A percentile compares a stretch with the other conserved stretches of the same genome.
Evolutionary conservation across 2,797 vertebrate genomes (phyloP).

Genomic region (Peromyscus aztecus): DNA sequence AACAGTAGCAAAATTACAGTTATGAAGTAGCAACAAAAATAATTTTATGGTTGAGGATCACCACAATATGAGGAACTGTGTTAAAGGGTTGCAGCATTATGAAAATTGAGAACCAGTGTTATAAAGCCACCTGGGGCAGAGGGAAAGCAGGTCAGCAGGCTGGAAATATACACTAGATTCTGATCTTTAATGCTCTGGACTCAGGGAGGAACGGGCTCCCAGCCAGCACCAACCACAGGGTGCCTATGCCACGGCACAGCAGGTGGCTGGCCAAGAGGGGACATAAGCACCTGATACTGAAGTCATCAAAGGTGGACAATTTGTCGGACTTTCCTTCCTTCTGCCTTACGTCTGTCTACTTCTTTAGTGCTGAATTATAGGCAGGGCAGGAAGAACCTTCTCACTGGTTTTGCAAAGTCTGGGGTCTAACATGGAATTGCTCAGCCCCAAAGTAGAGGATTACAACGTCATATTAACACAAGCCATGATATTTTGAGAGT

Average conservation of each 20-base stretch:
- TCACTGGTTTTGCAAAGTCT: not conserved
- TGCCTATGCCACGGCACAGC: too few relatives aligned
- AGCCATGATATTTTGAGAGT: not conserved
- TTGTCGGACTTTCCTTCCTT: not conserved
- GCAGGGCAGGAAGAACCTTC: accelerated
- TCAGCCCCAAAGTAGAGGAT: not conserved
- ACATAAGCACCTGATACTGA: not conserved
- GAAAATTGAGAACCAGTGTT: not conserved
- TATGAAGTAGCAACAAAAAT: not conserved
- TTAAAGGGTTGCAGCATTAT: too few relatives aligned
- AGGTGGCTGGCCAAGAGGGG: accelerated
- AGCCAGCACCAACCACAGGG: not conserved
- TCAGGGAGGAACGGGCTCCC: not conserved
- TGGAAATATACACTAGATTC: not conserved
- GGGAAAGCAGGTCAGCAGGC: not conserved
- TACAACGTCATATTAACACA: not conserved
- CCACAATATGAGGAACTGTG: not conserved
- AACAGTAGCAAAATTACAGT: too few relatives aligned
- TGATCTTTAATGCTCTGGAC: not conserved
- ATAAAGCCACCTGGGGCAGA: not conserved
- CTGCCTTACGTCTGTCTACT: accelerated
- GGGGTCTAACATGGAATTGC: not conserved
- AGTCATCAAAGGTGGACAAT: not conserved
- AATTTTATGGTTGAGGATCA: not conserved
- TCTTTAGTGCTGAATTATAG: not conserved